Evolutionary conservation across 2,888 invertebrate genomes (phyloP).

Genomic region (Sicus ferrugineus): DNA sequence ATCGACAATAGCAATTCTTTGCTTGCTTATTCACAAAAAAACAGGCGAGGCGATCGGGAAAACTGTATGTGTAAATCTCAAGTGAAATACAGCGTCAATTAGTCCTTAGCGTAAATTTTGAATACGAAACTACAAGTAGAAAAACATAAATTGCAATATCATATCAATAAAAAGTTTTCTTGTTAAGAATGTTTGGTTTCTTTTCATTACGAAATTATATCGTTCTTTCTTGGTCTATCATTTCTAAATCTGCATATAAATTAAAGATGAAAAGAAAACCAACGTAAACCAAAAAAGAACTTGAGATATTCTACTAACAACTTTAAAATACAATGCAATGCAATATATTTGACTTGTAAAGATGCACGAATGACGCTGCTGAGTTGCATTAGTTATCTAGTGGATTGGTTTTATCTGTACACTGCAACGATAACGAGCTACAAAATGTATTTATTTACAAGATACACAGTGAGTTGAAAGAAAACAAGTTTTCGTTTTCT

Average conservation of each 20-base stretch:
- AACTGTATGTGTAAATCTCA: too few species aligned
- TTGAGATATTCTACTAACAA: not conserved
- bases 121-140: too few species aligned
- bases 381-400: not conserved
- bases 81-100: too few species aligned
- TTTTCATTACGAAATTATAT: too few species aligned
- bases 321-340: not conserved
- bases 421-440: not conserved
- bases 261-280: too few species aligned
- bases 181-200: too few species aligned
- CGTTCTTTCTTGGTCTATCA: too few species aligned
- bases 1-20: not conserved
- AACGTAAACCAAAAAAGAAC: too few species aligned
- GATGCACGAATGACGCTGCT: too few species aligned
- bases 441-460: too few species aligned
- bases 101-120: too few species aligned
- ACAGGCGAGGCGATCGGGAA: not conserved
- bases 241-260: too few species aligned
- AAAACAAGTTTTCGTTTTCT: not conserved
- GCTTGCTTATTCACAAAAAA: not conserved
- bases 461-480: not conserved
- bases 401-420: not conserved
- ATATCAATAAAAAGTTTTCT: not conserved
- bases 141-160: not conserved
- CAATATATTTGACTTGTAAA: not conserved